Percentiles rank a stretch among this genome's conserved stretches.
Conservation (phyloP, 2,113 vertebrate species). For the Ammodytes marinus region DNA sequence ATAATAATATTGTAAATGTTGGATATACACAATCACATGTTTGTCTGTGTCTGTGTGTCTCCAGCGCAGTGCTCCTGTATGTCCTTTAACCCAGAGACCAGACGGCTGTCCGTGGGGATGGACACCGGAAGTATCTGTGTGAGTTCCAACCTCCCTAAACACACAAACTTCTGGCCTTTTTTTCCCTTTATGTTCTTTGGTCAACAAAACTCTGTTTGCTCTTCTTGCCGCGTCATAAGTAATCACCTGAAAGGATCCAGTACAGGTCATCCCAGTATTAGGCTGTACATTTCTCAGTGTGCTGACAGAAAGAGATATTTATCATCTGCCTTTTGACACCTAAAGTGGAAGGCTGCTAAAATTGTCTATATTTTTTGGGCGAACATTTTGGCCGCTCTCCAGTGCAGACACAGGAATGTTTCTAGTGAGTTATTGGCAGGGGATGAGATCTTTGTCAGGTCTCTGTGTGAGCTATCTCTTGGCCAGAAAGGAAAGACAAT, state of each 20-base stretch:
- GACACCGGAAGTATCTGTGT: slow-evolving; percentile 96
- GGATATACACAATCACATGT: neutral
- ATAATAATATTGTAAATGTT: neutral
- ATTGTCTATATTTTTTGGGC: neutral
- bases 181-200: neutral
- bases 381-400: neutral
- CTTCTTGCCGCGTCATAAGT: neutral
- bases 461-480: slow-evolving; percentile 12
- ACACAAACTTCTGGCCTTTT: neutral
- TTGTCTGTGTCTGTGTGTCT: slow-evolving; percentile 54
- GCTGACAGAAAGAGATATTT: neutral
- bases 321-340: neutral
- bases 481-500: neutral
- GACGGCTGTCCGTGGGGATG: slow-evolving; percentile 96
- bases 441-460: slow-evolving; percentile 8
- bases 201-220: neutral
- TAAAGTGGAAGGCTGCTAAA: neutral
- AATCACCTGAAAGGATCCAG: neutral
- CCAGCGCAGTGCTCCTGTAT: slow-evolving; percentile 96
- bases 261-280: neutral
- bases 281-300: neutral
- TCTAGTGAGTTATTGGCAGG: neutral
- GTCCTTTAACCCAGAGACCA: slow-evolving; percentile 99
- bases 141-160: slow-evolving; percentile 78
- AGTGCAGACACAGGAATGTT: slow-evolving; percentile 1